Conservation (phyloP, 92 coral and sea anemone species). For the Palythoa heliodiscus region DNA sequence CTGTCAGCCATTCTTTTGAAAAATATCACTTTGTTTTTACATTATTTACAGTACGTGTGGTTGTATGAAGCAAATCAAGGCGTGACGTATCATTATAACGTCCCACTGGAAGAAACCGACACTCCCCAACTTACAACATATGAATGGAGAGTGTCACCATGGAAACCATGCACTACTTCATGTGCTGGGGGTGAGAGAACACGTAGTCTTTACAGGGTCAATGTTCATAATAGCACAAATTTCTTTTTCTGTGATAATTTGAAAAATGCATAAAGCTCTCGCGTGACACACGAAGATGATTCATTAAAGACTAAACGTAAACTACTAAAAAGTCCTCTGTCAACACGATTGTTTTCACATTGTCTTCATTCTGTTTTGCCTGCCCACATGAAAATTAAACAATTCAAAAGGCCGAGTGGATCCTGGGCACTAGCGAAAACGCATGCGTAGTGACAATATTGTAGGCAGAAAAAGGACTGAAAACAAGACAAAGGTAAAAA, state of each 20-base stretch:
- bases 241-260: neutral
- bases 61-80: slow-evolving; percentile 46
- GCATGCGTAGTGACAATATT: no score
- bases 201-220: neutral
- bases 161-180: slow-evolving; percentile 69
- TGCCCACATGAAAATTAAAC: no score
- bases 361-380: no score
- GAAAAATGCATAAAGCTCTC: no score
- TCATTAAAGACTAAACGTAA: no score
- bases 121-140: slow-evolving; percentile 7
- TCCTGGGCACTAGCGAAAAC: no score
- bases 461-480: no score
- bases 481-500: no score
- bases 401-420: no score
- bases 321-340: no score
- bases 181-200: slow-evolving; percentile 78
- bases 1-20: neutral
- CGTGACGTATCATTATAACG: slow-evolving; percentile 29
- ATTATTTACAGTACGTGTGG: slow-evolving; percentile 53
- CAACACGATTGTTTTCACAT: no score
- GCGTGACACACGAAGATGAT: no score
- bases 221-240: neutral
- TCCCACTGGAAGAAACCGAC: slow-evolving; percentile 22
- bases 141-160: slow-evolving; percentile 61
- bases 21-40: neutral